Evolutionary conservation across 2,113 vertebrate species (phyloP), one percentile per base, ranked within the genome.

Genomic region (Excalfactoria chinensis): DNA sequence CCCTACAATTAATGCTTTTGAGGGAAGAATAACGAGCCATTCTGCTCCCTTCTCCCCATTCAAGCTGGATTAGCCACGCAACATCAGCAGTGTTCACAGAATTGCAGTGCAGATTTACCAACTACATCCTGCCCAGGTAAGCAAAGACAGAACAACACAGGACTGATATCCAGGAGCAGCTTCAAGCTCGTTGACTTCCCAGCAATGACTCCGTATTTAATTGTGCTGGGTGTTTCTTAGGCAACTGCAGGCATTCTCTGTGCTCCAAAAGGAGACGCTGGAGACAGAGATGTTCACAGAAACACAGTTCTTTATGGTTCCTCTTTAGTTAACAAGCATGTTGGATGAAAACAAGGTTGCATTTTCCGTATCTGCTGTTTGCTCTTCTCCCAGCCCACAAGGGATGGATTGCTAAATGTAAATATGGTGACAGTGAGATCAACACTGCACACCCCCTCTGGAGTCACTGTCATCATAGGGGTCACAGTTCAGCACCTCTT

Each of bases 171-270:
- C 34, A 77, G 11, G 41, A 2, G 0, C 4, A 2, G 0, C 90
- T 84, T 73, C 32, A 44, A 93, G 81, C 88, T 92, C 87, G 23
- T 30, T 41, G 41, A 17, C 74, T 82, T 48, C n/a, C 74, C 89
- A 85, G 43, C 63, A 63, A 55, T 43, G 59, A 67, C 89, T 89
- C 83, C 8, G 59, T 46, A 37, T 59, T 80, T 62, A 58, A 83
- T 67, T 87, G 89, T 60, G 8, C 81, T 62, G 56, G 35, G 34
- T 56, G 93, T 89, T 92, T 73, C 94, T 96, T 32, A 89, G 93
- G 93, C 89, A 95, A 94, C 86, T 77, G 75, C 84, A 89, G 71
- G 44, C 7, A 1, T 25, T 76, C 81, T 60, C 41, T 64, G 62
- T 84, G 22, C 71, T 91, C 89, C 64, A 75, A 17, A 80, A 66